These are phyloP conservation scores for Diachasmimorpha longicaudata DNA, from an alignment of 1,140 invertebrate species.

Conservation along the genomic window DNA sequence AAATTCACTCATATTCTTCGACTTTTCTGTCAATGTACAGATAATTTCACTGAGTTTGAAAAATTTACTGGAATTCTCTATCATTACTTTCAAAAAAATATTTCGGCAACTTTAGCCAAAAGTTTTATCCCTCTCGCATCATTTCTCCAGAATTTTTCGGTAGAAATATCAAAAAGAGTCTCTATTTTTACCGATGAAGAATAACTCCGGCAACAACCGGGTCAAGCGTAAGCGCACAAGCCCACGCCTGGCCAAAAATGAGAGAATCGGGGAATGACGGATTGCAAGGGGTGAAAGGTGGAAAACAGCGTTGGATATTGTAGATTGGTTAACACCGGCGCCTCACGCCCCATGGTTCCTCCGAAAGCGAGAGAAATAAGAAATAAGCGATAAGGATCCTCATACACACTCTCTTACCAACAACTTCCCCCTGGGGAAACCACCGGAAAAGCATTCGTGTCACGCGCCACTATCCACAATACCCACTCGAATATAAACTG, in stretches of 20 bases:
- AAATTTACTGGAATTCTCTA: not conserved
- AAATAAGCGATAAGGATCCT: not conserved
- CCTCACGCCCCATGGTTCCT: not conserved
- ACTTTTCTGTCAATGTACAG: not conserved
- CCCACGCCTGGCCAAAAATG: not conserved
- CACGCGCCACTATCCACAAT: conserved; percentile 36
- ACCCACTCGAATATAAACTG: not conserved
- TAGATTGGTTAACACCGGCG: not conserved
- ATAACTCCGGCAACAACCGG: not conserved
- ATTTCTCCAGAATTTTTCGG: not conserved
- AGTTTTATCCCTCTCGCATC: too few relatives aligned
- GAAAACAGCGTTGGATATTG: conserved; percentile 31
- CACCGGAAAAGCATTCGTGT: conserved; percentile 37
- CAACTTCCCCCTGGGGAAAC: not conserved
- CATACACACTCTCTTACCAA: not conserved
- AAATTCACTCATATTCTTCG: not conserved
- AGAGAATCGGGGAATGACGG: not conserved
- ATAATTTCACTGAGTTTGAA: too few relatives aligned
- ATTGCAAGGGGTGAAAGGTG: not conserved
- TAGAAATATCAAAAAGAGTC: not conserved
- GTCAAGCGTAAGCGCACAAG: conserved; percentile 9
- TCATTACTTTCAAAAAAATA: too few relatives aligned
- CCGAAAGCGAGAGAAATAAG: not conserved
- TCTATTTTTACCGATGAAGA: not conserved
- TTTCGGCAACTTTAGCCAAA: too few relatives aligned